Evolutionary conservation across 2,113 vertebrate genomes (phyloP), one percentile per base, ranked within the genome.

Genomic region (Bombycilla garrulus): DNA sequence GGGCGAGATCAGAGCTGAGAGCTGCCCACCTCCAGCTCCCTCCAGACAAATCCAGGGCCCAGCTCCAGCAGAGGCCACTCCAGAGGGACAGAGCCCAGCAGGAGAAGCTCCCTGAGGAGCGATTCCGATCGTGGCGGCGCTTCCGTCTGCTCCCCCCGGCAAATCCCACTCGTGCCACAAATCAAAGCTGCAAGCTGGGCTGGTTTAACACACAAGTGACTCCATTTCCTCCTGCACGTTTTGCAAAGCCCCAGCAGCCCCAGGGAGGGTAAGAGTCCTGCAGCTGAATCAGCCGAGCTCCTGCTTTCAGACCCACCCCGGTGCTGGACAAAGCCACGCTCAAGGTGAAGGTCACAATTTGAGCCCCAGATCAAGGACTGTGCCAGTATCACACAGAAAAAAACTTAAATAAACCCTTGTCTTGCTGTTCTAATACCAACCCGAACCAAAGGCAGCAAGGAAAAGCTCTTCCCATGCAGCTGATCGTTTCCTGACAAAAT

Each of bases 161-260:
- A 88, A 81, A 91, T 40, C 89, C 81, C 81, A 61, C 92, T 94
- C 47, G 25, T 79, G 81, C 81, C 87, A 84, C 93, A 81, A 89
- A 93, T 74, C 45, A 65, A 62, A 86, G 16, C 44, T 73, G 92
- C 78, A 45, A 31, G 76, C 65, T 85, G 83, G 81, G 58, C 84
- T 89, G 8, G 80, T 88, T 89, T 88, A 88, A 87, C 56, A 69
- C 91, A 64, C 79, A 88, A 92, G 67, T 44, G 81, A 60, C 79
- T 92, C 84, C 70, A 62, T 64, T 93, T 91, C 92, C 72, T 90
- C 91, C 88, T 51, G 38, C 10, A 7, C 18, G 6, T 73, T 70
- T 22, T 40, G 50, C 11, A 5, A 48, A 66, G 28, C 28, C 42
- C n/a, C 84, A 53, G 72, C 84, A 33, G 79, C 50, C 62, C 54